Evolutionary conservation across 2,113 vertebrate genomes (phyloP).

Genomic region (Salvelinus alpinus): DNA sequence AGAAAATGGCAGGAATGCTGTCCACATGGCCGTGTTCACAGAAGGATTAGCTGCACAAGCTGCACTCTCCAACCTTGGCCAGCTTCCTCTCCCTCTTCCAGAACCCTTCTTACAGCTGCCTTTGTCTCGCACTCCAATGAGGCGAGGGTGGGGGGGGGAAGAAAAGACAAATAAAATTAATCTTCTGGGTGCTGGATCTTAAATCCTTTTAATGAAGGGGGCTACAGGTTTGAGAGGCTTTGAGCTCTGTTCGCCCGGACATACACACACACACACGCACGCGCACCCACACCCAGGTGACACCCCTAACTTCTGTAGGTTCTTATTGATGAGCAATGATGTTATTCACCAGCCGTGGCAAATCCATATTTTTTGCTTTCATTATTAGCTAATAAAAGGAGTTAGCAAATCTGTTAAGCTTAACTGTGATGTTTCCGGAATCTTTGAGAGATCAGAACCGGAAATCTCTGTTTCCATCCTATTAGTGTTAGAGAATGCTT

Average conservation of each 20-base stretch:
- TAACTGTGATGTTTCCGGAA: constrained; percentile 65
- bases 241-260: constrained; percentile 15
- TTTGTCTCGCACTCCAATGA: constrained; percentile 52
- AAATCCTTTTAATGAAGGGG: constrained; percentile 74
- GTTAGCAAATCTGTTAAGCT: constrained; percentile 67
- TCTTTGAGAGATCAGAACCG: constrained; percentile 37
- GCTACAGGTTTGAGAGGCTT: constrained; percentile 61
- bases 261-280: no score
- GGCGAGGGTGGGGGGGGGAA: constrained; percentile 13
- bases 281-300: constrained; percentile 30
- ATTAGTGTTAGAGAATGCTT: constrained; percentile 35
- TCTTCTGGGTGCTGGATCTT: constrained; percentile 73
- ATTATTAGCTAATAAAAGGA: constrained; percentile 58
- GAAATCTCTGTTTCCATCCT: constrained; percentile 59
- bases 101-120: constrained; percentile 66
- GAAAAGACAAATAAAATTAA: constrained; percentile 68
- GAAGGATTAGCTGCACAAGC: constrained; percentile 73
- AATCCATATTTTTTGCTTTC: constrained; percentile 69
- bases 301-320: constrained; percentile 55
- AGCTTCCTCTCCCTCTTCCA: constrained; percentile 23
- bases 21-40: constrained; percentile 68
- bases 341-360: constrained; percentile 60
- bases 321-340: constrained; percentile 67
- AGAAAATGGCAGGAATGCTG: constrained; percentile 74
- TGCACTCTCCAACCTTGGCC: constrained; percentile 65